A percentile compares a stretch with the other conserved stretches of the same genome.
These are phyloP conservation scores for Bursaphelenchus mucronatus DNA, from an alignment of 1,140 invertebrate genomes.

Conservation along the genomic window DNA sequence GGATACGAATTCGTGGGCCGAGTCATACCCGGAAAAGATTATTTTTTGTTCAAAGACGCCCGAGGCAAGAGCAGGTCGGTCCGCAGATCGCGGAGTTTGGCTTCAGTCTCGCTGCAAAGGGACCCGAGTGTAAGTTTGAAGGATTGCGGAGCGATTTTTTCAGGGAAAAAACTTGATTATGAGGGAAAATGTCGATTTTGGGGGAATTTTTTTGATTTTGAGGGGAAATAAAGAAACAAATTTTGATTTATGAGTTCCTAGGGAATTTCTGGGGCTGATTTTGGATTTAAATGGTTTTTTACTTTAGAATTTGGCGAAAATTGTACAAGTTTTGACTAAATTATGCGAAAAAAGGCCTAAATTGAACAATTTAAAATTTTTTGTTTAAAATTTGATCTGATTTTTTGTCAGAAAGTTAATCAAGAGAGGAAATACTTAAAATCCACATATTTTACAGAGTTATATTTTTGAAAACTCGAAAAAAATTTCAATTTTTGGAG, in stretches of 20 bases:
- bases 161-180: no score
- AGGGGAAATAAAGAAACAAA: no score
- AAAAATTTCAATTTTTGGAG: slow-evolving; percentile 25
- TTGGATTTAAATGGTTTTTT: no score
- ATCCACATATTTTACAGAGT: slow-evolving; percentile 31
- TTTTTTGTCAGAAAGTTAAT: slow-evolving; percentile 9
- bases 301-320: no score
- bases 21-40: slow-evolving; percentile 48
- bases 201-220: no score
- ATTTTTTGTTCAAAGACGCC: slow-evolving; percentile 44
- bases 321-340: no score
- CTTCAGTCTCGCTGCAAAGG: slow-evolving; percentile 24
- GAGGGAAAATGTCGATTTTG: no score
- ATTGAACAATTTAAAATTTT: slow-evolving; percentile 20
- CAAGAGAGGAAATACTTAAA: slow-evolving; percentile 21
- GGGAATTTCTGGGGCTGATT: no score
- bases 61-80: slow-evolving; percentile 29
- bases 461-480: neutral
- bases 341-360: slow-evolving; percentile 16
- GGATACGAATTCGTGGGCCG: slow-evolving; percentile 55
- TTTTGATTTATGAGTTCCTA: no score
- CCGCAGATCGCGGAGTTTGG: slow-evolving; percentile 30
- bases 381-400: slow-evolving; percentile 27
- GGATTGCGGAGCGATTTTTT: slow-evolving; percentile 34
- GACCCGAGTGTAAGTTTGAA: slow-evolving; percentile 25